These are phyloP conservation scores for Dendrolimus punctatus DNA, from an alignment of 1,140 invertebrate species.

Conservation along the genomic window DNA sequence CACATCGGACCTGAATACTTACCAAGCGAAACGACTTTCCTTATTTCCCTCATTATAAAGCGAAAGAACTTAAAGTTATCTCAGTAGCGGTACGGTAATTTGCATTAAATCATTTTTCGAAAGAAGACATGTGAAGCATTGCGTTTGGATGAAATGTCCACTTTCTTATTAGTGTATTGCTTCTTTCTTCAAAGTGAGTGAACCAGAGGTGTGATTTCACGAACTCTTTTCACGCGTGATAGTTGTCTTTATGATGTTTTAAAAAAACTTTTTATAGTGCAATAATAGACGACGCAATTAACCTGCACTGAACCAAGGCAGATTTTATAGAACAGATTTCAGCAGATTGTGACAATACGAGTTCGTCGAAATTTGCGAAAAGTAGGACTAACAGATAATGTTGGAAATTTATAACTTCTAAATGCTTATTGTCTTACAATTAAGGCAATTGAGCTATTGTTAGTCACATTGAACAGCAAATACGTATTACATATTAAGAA, in stretches of 20 bases:
- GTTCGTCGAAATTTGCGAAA: too few species aligned
- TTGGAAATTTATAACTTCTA: too few species aligned
- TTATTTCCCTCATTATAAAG: slow-evolving; percentile 35
- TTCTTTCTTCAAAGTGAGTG: too few species aligned
- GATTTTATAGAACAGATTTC: too few species aligned
- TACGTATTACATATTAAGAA: slow-evolving; percentile 38
- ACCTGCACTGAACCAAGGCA: too few species aligned
- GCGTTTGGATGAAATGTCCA: too few species aligned
- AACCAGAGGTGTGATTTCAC: slow-evolving; percentile 10
- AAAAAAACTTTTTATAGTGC: too few species aligned
- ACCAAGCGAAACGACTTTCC: slow-evolving; percentile 26
- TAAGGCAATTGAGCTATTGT: slow-evolving; percentile 42
- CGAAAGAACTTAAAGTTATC: slow-evolving; percentile 28
- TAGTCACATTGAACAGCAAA: slow-evolving; percentile 38
- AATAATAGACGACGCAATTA: too few species aligned
- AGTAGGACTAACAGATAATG: too few species aligned
- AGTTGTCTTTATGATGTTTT: slow-evolving; percentile 16
- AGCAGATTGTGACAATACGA: too few species aligned
- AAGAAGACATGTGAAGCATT: too few species aligned
- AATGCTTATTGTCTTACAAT: slow-evolving; percentile 58
- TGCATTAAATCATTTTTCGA: slow-evolving; percentile 14
- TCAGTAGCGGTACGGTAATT: slow-evolving; percentile 17
- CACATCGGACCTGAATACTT: slow-evolving; percentile 35
- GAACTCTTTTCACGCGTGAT: slow-evolving; percentile 44
- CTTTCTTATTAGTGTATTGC: too few species aligned